phyloP scores from a whole-genome alignment of 1,140 invertebrate genomes.

The Lasioglossum albipes region DNA sequence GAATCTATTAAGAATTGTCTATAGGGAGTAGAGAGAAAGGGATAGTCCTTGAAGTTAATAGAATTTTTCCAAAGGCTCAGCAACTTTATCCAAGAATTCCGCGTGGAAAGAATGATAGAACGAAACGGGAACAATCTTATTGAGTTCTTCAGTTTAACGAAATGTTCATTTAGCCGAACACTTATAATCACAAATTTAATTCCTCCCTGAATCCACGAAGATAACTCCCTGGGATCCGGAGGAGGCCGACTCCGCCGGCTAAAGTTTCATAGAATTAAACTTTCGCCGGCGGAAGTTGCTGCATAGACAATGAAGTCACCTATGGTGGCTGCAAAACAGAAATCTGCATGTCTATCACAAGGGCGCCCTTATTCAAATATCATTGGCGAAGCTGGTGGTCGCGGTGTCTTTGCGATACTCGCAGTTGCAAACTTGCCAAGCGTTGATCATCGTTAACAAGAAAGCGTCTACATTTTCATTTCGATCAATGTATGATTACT shows the following conservation, averaged over 20 bases:
- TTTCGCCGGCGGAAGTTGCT: constrained; percentile 45
- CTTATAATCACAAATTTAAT: constrained; percentile 46
- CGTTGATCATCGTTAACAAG: not conserved
- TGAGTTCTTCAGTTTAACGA: not conserved
- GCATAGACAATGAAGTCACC: constrained; percentile 45
- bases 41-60: not conserved
- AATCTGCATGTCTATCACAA: constrained; percentile 59
- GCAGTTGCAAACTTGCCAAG: not conserved
- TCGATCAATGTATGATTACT: too few relatives aligned
- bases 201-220: constrained; percentile 20
- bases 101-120: not conserved
- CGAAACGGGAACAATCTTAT: not conserved
- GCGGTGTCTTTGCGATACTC: constrained; percentile 13
- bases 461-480: too few relatives aligned
- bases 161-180: not conserved
- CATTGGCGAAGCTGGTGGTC: constrained; percentile 15
- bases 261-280: constrained; percentile 59
- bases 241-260: constrained; percentile 7
- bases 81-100: not conserved
- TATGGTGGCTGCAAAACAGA: constrained; percentile 36
- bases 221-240: constrained; percentile 27
- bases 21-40: not conserved
- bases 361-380: constrained; percentile 51
- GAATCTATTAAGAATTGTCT: not conserved
- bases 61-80: not conserved